A percentile compares a stretch with the other conserved stretches of the same genome.
Conservation (phyloP, 2,797 vertebrate species). For the Otolemur crassicaudatus region DNA sequence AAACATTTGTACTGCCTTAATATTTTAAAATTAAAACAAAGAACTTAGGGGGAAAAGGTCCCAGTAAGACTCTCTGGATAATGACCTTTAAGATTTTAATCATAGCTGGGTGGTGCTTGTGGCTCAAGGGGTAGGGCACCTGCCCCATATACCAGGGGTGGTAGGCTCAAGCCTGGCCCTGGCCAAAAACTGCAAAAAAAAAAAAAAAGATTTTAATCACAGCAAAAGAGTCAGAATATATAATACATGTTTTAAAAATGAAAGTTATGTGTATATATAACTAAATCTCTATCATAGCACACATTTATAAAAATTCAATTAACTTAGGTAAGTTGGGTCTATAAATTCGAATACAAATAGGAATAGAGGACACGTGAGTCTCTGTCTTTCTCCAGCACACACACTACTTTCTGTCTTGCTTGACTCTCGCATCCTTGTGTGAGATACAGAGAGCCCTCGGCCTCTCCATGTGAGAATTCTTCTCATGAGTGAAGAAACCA, state of each 20-base stretch:
- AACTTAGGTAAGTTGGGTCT: neutral
- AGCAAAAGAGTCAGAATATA: neutral
- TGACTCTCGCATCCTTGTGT: neutral
- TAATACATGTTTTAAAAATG: neutral
- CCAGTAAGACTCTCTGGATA: neutral
- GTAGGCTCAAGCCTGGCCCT: no score
- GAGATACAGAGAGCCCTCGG: neutral
- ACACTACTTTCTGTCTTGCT: neutral
- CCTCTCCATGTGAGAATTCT: neutral
- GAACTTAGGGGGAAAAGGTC: neutral
- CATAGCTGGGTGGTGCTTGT: neutral
- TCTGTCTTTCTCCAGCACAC: neutral
- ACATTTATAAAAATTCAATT: neutral
- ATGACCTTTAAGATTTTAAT: constrained; percentile 36
- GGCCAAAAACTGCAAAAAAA: no score
- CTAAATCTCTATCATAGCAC: neutral
- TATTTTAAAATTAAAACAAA: neutral
- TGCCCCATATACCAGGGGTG: no score
- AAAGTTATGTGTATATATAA: neutral
- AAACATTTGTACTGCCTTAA: no score
- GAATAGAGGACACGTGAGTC: neutral
- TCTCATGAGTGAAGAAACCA: neutral
- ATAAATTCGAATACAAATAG: neutral
- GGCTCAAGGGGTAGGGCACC: no score
- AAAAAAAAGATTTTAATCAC: constrained; percentile 20